Base-by-base conservation (phyloP, 2,113 vertebrate species). In the Aspidoscelis tigris region DNA sequence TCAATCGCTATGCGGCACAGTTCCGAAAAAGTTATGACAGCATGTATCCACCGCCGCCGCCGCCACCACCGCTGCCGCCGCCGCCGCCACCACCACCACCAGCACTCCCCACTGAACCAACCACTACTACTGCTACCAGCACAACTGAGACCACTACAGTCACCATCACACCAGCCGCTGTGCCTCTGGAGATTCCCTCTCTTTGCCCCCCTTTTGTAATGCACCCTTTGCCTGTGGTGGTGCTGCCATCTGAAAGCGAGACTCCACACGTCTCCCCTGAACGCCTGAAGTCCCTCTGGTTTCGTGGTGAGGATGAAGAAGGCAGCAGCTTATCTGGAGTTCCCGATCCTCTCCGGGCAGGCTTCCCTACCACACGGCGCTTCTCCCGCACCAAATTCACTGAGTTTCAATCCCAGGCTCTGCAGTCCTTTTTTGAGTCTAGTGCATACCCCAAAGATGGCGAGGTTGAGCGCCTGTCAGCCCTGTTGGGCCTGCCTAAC, bases 361-460 rank as follows among this genome's bases (percentile, higher is more conserved):
- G 81, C 85, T 85, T 80, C 43, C 22, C 86, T 77, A 10, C 58
- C 61, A 43, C 93, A 81, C 92, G 95, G 33, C 87, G 95, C 18
- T 95, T 96, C 88, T 95, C 94, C 69, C 93, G 95, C 81, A 95
- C 95, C 78, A 95, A 95, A 80, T 95, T 95, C 90, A 95, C 94
- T 0, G 95, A 94, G 68, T 95, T 95, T 87, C 95, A 95, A 82
- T 93, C 94, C 16, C 95, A 95, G 70, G 94, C 95, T 3, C 87
- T 95, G 64, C 94, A 94, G 89, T 93, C 93, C 53, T 95, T 95
- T 88, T 95, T 95, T 71, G 95, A 95, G 85, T 92, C 93, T 41
- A 95, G 94, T 7, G 95, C 95, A 71, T 95, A 95, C 81, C 95
- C 95, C 82, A 93, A 94, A 80, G 94, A 95, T 0, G 93, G 94